Evolutionary conservation across 2,797 vertebrate genomes (phyloP).

Genomic region (Margarornis squamiger): DNA sequence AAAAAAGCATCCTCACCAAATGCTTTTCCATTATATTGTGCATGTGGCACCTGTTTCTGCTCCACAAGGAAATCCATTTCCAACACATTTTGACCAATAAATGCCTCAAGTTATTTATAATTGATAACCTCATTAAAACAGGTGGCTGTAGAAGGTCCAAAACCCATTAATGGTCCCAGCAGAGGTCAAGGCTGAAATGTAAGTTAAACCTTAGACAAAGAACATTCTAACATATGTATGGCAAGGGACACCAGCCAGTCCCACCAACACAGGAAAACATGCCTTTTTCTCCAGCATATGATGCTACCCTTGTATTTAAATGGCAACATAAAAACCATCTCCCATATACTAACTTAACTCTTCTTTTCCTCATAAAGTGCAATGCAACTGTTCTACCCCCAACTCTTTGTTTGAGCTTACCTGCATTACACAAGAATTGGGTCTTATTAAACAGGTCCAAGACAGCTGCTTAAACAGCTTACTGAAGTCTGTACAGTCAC

Average conservation of each 20-base stretch:
- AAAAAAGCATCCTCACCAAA: not conserved
- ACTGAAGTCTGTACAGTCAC: not conserved
- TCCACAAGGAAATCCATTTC: not conserved
- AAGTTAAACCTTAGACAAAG: not conserved
- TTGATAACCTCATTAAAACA: not conserved
- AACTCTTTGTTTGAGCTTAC: not conserved
- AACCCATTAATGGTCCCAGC: not conserved
- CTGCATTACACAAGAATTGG: not conserved
- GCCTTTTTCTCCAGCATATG: fast-evolving
- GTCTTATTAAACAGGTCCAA: not conserved
- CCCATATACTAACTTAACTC: not conserved
- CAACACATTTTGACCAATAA: not conserved
- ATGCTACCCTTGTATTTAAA: not conserved
- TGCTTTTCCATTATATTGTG: not conserved
- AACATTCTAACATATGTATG: fast-evolving
- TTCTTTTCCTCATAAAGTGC: not conserved
- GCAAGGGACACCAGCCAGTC: not conserved
- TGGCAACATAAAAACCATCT: not conserved
- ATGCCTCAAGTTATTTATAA: not conserved
- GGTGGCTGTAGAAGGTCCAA: not conserved
- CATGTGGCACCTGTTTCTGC: not conserved
- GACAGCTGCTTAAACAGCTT: not conserved
- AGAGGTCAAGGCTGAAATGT: not conserved
- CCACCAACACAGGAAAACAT: fast-evolving
- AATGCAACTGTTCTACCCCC: not conserved